Evolutionary conservation across 2,797 vertebrate genomes (phyloP), one percentile per base, ranked within the genome.

Genomic region (Melanogrammus aeglefinus): DNA sequence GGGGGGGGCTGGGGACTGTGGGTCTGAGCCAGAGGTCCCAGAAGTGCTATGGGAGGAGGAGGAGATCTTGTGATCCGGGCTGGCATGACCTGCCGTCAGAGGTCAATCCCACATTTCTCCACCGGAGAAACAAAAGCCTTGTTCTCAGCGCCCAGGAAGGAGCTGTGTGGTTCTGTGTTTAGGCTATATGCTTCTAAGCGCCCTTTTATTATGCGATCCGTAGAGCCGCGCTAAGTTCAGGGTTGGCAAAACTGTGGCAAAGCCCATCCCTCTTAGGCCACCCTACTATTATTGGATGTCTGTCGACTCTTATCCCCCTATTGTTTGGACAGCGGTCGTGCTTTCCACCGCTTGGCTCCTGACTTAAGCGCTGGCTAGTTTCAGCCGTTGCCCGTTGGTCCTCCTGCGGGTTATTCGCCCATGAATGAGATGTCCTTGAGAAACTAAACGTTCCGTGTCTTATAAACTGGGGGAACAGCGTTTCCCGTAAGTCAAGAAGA

Each of bases 171-270:
- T 79, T 82, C 78, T 90, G 78, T 90, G 82, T 93, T 91, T 88
- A 86, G n/a, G n/a, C n/a, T n/a, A n/a, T 80, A 81, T 41, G 75
- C 74, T 89, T 80, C 88, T 76, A 74, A 82, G 89, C 81, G 77
- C 82, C 89, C 92, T 93, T 91, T 93, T 90, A 93, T 93, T 93
- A 93, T 91, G 81, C 88, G 87, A 91, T 93, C 91, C 85, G 89
- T 87, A 75, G 79, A 88, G 89, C 86, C 87, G 80, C 86, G 86
- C 81, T 93, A 94, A 95, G 83, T 92, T 91, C 88, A 92, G 92
- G 91, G 89, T 89, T 92, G 82, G 82, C 79, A 84, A 78, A 91
- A 82, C 83, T 87, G 87, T 85, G 91, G 91, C 72, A 41, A 73
- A 86, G 87, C 81, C 89, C 63, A 82, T 90, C 87, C 88, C 78